Evolutionary conservation across 1,140 invertebrate genomes (phyloP), one percentile per base, ranked within the genome.

Genomic region (Potamilus streckersoni): DNA sequence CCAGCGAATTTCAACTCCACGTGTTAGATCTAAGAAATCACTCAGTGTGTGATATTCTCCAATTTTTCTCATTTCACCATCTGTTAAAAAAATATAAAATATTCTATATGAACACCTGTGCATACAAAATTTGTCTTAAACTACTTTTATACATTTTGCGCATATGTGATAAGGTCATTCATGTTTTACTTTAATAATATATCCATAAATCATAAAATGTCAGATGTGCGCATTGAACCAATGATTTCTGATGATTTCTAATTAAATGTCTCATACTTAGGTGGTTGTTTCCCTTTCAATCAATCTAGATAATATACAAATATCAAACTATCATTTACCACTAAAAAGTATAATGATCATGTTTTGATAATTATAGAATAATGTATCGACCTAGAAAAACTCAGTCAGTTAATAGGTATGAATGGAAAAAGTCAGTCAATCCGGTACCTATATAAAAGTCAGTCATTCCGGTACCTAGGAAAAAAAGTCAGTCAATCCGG

Each of bases 11-110:
- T 38, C 27, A 49, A 8, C 23, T 62, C 60, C 23, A 8, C 14
- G 19, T 66, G 64, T 66, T 49, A 66, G 31, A 49, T 17, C 64
- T 2, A 27, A 49, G n/a, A 49, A 31, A 27, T 14, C 64, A 66
- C 12, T 66, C 20, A 49, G 20, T 12, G 19, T 17, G 58, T 83
- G 69, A 65, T 79, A 84, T 64, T 82, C 73, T 5, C 76, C 82
- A 62, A 85, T 79, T 69, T 82, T 81, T 38, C 79, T 69, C 81
- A 83, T 79, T 49, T 62, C 71, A 16, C 71, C 80, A 27, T 74
- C 81, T 80, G 23, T 17, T 27, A 63, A 19, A 55, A 38, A 3
- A 76, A 20, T 31, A 23, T 4, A 27, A 31, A n/a, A 1, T 17
- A n/a, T 62, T 38, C 11, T 72, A 1, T 59, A 19, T n/a, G 19